Evolutionary conservation across 2,888 invertebrate species (phyloP).

Genomic region (Scaeva pyrastri): DNA sequence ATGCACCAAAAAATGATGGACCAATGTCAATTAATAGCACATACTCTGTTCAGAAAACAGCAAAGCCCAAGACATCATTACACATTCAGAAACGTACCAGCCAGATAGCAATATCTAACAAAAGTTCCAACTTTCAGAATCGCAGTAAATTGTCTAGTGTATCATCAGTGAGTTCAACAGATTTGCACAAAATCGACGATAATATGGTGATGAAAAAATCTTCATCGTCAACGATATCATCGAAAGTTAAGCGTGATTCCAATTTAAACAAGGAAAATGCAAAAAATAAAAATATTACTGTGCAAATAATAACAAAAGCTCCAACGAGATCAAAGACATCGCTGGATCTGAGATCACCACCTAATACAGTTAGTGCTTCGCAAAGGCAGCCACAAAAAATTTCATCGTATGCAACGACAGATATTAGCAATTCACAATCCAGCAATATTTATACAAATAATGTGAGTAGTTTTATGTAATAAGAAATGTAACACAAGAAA

Average conservation of each 20-base stretch:
- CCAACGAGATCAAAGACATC: conserved; percentile 83
- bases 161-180: conserved; percentile 83
- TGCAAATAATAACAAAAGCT: conserved; percentile 83
- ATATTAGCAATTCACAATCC: conserved; percentile 71
- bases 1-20: conserved; percentile 77
- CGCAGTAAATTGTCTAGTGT: conserved; percentile 81
- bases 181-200: conserved; percentile 83
- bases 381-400: conserved; percentile 77
- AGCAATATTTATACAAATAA: conserved; percentile 68
- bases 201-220: conserved; percentile 82
- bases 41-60: conserved; percentile 78
- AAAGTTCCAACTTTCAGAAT: conserved; percentile 77
- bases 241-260: conserved; percentile 74
- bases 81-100: conserved; percentile 81
- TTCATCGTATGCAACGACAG: conserved; percentile 78
- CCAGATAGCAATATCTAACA: conserved; percentile 77
- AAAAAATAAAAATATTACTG: conserved; percentile 82
- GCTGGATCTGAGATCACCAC: conserved; percentile 81
- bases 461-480: conserved; percentile 73
- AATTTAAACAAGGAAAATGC: conserved; percentile 82
- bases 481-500: neutral
- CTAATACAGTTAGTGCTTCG: conserved; percentile 49
- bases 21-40: conserved; percentile 76
- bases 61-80: conserved; percentile 80
- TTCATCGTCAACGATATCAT: conserved; percentile 78